Evolutionary conservation across 2,113 vertebrate species (phyloP).

Genomic region (Chaetodon auriga): DNA sequence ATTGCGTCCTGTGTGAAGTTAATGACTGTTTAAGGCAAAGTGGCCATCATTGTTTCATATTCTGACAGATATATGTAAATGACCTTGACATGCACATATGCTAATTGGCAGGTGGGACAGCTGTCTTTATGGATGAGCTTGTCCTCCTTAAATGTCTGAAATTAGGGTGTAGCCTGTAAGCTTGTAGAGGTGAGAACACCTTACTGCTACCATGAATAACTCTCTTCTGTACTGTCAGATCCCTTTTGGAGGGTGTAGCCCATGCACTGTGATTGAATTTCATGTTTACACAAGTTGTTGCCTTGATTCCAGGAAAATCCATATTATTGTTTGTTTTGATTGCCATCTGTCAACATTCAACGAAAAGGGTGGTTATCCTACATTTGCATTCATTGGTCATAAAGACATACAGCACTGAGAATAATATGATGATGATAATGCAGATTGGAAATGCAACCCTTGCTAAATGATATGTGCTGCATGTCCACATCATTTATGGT

Average conservation of each 20-base stretch:
- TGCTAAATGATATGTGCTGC: background rate
- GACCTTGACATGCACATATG: slow-evolving; percentile 45
- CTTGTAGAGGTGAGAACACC: background rate
- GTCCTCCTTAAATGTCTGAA: slow-evolving; percentile 39
- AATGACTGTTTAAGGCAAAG: slow-evolving; percentile 74
- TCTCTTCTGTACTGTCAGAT: background rate
- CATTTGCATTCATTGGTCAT: background rate
- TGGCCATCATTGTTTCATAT: slow-evolving; percentile 56
- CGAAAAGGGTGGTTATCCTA: background rate
- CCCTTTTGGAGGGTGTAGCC: background rate
- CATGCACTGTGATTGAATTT: background rate
- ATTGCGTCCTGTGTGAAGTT: slow-evolving; percentile 70
- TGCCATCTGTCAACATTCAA: background rate
- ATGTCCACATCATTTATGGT: background rate
- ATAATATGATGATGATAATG: background rate
- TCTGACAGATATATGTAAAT: slow-evolving; percentile 70
- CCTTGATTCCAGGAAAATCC: background rate
- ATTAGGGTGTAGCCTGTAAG: slow-evolving; percentile 1
- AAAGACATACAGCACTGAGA: background rate
- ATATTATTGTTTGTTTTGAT: background rate
- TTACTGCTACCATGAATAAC: background rate
- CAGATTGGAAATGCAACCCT: background rate
- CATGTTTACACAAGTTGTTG: background rate
- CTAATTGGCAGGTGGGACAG: slow-evolving; percentile 45
- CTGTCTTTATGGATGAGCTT: slow-evolving; percentile 52